Base-by-base conservation (phyloP, 2,797 vertebrate genomes). In the Sebastes miniatus region DNA sequence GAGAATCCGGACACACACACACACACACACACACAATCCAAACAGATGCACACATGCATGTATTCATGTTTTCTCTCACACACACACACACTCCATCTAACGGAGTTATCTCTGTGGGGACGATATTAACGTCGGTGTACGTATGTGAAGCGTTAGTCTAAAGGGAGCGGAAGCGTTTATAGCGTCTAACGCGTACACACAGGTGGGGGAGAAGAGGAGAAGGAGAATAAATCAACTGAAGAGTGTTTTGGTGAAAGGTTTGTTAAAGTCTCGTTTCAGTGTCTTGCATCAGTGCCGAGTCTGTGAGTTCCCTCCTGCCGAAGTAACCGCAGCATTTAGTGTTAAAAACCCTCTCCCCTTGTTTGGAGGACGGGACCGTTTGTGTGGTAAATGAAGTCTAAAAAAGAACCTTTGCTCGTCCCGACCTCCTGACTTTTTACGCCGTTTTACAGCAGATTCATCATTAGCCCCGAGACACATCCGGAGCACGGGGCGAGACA, bases 231-330 rank as follows among this genome's bases (percentile, higher is more conserved):
- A 81, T 83, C 75, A 86, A 71, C 76, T 83, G 57, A 77, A 75
- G 65, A 47, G 57, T 82, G 56, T 85, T 90, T 82, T 69, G 71
- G 77, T 69, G 79, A 87, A 90, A 89, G 76, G 85, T 88, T 91
- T 88, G 86, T 79, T 18, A 85, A 90, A 90, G 90, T 77, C 92
- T 77, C 82, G 25, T 95, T 95, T 94, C 94, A 89, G 5, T 32
- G 75, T 87, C 86, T 95, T 95, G 92, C 94, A 91, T 95, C 93
- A 94, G 90, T 43, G 13, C 66, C 47, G 76, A 25, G 72, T 79
- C 66, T 79, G 63, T 69, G 81, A 79, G 86, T 91, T 86, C 87
- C 76, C 84, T 81, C 61, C 69, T 65, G 70, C 73, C 77, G 29
- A 25, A 72, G 56, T 54, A 84, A 78, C 84, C 16, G 16, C 67